A percentile compares a stretch with the other conserved stretches of the same genome.
These are phyloP conservation scores for Leptura quadrifasciata DNA, from an alignment of 2,888 invertebrate genomes.

Conservation along the genomic window DNA sequence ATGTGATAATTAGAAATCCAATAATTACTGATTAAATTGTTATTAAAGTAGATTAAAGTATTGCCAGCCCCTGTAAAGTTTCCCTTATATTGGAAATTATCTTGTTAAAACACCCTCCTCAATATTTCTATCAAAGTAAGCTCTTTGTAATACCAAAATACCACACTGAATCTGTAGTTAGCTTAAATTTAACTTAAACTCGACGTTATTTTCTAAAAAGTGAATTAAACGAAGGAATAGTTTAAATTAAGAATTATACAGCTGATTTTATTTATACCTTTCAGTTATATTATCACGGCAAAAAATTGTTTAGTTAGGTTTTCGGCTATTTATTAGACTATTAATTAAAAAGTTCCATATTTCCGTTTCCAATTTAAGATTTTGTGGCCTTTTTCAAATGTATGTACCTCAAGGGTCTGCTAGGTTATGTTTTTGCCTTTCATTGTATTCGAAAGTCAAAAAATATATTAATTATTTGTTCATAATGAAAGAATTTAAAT, in stretches of 20 bases:
- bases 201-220: constrained; percentile 6
- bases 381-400: no score
- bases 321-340: no score
- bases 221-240: not conserved
- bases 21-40: constrained; percentile 71
- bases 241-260: not conserved
- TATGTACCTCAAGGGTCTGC: no score
- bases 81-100: constrained; percentile 62
- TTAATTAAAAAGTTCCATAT: no score
- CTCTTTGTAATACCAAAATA: constrained; percentile 54
- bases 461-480: no score
- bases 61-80: constrained; percentile 59
- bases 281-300: no score
- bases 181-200: constrained; percentile 19
- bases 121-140: constrained; percentile 58
- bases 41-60: constrained; percentile 71
- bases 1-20: constrained; percentile 69
- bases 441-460: no score
- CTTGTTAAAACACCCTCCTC: constrained; percentile 60
- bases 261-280: no score
- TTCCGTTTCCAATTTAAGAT: no score
- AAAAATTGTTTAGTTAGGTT: no score
- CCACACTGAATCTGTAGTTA: constrained; percentile 18
- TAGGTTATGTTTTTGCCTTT: no score
- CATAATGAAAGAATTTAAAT: no score